Percentiles rank a stretch among this genome's conserved stretches.
Conservation (phyloP, 2,113 vertebrate species). For the Pomatorhinus ruficollis region DNA sequence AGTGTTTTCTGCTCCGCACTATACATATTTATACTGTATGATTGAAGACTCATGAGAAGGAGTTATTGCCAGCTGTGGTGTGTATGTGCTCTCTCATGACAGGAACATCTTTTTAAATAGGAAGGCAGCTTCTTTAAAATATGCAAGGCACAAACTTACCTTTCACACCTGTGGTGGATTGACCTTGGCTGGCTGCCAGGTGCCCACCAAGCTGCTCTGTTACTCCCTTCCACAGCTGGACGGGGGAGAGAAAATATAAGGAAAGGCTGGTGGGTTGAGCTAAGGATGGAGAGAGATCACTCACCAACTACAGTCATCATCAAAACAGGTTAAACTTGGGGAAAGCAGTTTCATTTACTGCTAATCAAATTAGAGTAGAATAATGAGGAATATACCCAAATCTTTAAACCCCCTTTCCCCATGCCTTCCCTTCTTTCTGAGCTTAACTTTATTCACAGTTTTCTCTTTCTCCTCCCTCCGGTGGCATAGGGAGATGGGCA, state of each 20-base stretch:
- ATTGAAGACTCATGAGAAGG: not conserved
- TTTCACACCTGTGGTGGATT: not conserved
- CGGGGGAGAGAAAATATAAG: not conserved
- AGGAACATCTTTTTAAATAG: not conserved
- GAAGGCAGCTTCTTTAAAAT: not conserved
- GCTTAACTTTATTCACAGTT: not conserved
- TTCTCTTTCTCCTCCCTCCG: not conserved
- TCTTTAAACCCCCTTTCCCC: not conserved
- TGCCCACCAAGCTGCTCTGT: not conserved
- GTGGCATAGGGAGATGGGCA: fast-evolving
- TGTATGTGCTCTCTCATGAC: not conserved
- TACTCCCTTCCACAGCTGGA: not conserved
- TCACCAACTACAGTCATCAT: not conserved
- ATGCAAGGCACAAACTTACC: not conserved
- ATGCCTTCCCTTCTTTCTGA: not conserved
- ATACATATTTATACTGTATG: slow-evolving; percentile 20
- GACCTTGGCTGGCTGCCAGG: not conserved
- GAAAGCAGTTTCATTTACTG: not conserved
- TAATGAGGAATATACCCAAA: not conserved
- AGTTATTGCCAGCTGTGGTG: not conserved
- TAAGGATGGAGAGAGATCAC: not conserved
- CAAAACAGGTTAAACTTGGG: not conserved
- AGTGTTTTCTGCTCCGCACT: not conserved
- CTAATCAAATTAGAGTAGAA: not conserved
- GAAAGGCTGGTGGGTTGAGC: not conserved